Percentiles rank a stretch among this genome's conserved stretches.
phyloP scores from a whole-genome alignment of 2,113 vertebrate genomes.

The Tragulus kanchil region DNA sequence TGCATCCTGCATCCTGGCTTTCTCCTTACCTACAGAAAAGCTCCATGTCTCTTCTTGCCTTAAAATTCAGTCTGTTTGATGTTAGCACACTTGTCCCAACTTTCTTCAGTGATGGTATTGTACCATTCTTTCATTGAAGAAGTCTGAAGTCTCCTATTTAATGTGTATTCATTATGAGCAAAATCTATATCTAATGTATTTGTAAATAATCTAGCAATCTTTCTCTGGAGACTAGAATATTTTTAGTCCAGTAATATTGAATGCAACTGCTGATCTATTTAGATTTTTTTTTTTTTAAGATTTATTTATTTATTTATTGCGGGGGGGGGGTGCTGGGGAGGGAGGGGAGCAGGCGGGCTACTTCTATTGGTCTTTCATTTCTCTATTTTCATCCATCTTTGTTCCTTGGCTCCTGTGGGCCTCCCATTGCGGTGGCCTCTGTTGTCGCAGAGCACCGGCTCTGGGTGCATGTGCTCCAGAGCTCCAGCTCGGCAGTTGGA shows the following conservation, averaged over 20 bases:
- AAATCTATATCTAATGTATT: slow-evolving; percentile 1
- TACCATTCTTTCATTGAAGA: neutral
- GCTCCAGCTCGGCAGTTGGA: no score
- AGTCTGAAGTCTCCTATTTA: neutral
- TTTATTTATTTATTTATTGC: no score
- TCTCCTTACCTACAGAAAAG: neutral
- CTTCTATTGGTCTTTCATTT: no score
- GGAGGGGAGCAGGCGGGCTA: no score
- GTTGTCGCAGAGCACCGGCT: no score
- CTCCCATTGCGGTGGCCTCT: no score
- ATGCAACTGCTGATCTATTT: neutral
- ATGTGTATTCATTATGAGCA: neutral
- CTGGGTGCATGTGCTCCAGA: no score
- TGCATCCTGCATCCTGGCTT: neutral
- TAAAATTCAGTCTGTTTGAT: neutral
- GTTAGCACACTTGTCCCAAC: neutral
- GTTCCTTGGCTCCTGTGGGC: no score
- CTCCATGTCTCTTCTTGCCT: neutral
- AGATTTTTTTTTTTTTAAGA: neutral
- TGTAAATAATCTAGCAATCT: neutral
- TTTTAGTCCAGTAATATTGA: neutral
- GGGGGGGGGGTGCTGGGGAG: no score
- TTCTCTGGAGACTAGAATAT: slow-evolving; percentile 25
- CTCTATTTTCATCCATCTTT: no score
- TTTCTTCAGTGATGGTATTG: neutral